Percentiles rank a stretch among this genome's conserved stretches.
phyloP scores from a whole-genome alignment of 2,797 vertebrate species.

The Mastacembelus armatus region DNA sequence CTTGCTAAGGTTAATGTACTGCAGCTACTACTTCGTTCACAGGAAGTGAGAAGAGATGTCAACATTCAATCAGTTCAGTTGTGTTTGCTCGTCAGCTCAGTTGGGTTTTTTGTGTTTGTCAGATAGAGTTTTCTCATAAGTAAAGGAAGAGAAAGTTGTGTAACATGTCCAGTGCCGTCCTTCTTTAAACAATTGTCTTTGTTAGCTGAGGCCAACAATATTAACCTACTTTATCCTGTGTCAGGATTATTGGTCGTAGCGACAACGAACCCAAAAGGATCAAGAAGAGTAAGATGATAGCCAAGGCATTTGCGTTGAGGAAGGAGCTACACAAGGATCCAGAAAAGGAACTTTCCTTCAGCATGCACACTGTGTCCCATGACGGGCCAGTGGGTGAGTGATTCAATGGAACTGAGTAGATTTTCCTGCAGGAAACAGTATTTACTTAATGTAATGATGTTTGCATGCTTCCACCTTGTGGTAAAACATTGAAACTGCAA shows the following conservation, averaged over 20 bases:
- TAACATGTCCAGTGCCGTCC: too few relatives aligned
- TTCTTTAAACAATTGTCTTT: too few relatives aligned
- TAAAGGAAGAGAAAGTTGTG: too few relatives aligned
- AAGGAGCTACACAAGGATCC: constrained; percentile 96
- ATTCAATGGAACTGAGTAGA: not conserved
- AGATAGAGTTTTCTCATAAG: too few relatives aligned
- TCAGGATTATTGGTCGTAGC: constrained; percentile 93
- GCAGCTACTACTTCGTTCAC: too few relatives aligned
- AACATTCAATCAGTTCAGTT: too few relatives aligned
- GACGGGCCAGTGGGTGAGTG: constrained; percentile 95
- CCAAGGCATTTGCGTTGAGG: constrained; percentile 96
- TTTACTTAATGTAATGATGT: not conserved
- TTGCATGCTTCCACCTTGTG: constrained; percentile 49
- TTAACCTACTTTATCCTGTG: not conserved
- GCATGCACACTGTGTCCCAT: constrained; percentile 96
- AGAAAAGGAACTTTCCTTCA: constrained; percentile 94
- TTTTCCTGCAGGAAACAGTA: not conserved
- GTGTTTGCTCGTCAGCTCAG: too few relatives aligned
- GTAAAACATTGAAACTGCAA: constrained; percentile 32
- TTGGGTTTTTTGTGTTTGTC: too few relatives aligned
- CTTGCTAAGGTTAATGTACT: too few relatives aligned
- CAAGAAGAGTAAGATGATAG: constrained; percentile 99
- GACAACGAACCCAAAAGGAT: constrained; percentile 97
- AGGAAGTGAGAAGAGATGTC: too few relatives aligned
- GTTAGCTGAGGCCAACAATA: too few relatives aligned